Conservation (phyloP, 30 jellyfish, hydroid and myxozoan species). For the Chironex yamaguchii region DNA sequence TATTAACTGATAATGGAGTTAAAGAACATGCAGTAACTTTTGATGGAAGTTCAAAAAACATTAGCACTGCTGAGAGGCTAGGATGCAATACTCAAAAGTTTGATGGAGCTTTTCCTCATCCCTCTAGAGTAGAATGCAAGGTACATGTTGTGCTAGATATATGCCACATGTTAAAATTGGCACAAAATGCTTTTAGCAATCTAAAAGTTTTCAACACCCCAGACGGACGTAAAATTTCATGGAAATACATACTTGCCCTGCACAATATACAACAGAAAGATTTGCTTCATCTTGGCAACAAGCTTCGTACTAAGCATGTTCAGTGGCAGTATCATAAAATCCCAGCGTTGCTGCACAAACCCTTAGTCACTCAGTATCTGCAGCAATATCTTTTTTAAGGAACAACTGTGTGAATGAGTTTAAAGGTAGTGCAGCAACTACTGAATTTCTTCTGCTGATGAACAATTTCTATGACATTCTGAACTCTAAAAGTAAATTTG, state of each 20-base stretch:
- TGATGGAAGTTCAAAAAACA: slow-evolving; percentile 9
- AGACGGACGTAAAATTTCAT: slow-evolving; percentile 26
- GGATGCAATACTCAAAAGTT: slow-evolving; percentile 11
- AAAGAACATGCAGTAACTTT: slow-evolving; percentile 7
- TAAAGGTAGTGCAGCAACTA: slow-evolving; percentile 35
- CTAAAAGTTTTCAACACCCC: neutral
- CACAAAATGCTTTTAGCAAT: slow-evolving; percentile 51
- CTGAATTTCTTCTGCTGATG: slow-evolving; percentile 22
- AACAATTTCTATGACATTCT: slow-evolving; percentile 34
- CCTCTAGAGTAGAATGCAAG: neutral
- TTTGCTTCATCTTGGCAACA: slow-evolving; percentile 60
- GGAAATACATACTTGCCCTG: slow-evolving; percentile 22
- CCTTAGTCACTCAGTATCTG: slow-evolving; percentile 40
- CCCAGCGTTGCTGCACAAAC: slow-evolving; percentile 65
- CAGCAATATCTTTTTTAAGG: slow-evolving; percentile 22
- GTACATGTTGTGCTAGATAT: slow-evolving; percentile 17
- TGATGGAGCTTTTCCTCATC: slow-evolving; percentile 50
- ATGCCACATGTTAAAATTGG: slow-evolving; percentile 50
- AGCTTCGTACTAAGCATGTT: slow-evolving; percentile 1
- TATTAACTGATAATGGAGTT: slow-evolving; percentile 27
- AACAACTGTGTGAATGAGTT: neutral
- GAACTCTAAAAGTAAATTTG: slow-evolving; percentile 48
- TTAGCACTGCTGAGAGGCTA: slow-evolving; percentile 4
- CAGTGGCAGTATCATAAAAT: too few relatives aligned
- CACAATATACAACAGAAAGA: slow-evolving; percentile 37